Evolutionary conservation across 92 coral and sea anemone species (phyloP).

Genomic region (Isaurus tuberculatus): DNA sequence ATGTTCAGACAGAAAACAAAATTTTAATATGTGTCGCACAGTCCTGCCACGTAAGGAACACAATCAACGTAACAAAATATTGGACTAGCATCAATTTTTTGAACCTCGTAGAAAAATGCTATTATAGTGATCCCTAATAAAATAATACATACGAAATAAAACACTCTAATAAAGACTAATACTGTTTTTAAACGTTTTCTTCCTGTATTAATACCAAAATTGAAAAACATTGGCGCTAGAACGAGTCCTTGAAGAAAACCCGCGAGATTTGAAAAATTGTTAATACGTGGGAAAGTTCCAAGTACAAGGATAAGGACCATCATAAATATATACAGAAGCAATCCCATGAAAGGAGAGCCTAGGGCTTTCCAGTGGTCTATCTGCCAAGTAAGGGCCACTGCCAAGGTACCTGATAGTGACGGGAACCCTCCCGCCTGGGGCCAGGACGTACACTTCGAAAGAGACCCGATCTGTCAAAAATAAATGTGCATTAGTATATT

Average conservation of each 20-base stretch:
- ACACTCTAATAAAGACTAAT: not conserved
- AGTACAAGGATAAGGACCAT: constrained; percentile 15
- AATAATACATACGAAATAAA: not conserved
- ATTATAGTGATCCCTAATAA: not conserved
- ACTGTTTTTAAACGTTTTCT: not conserved
- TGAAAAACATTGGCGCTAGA: constrained; percentile 23
- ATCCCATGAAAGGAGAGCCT: constrained; percentile 35
- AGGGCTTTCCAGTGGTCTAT: constrained; percentile 32
- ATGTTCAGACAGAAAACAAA: not conserved
- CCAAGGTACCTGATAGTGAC: constrained; percentile 32
- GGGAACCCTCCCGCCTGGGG: constrained; percentile 49
- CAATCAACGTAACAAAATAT: constrained; percentile 33
- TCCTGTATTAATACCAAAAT: not conserved
- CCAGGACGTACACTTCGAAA: constrained; percentile 19
- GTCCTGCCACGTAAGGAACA: constrained; percentile 26
- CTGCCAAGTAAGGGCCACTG: constrained; percentile 37
- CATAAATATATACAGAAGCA: constrained; percentile 22
- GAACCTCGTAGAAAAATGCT: constrained; percentile 38
- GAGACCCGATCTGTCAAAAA: constrained; percentile 29
- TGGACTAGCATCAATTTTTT: constrained; percentile 17
- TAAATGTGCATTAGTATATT: not conserved
- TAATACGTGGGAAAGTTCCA: constrained; percentile 40
- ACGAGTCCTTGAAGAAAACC: constrained; percentile 41
- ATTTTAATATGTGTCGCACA: constrained; percentile 12
- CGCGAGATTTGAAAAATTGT: constrained; percentile 45